Evolutionary conservation across 2,888 invertebrate species (phyloP), one percentile per base, ranked within the genome.

Genomic region (Agriotes lineatus): DNA sequence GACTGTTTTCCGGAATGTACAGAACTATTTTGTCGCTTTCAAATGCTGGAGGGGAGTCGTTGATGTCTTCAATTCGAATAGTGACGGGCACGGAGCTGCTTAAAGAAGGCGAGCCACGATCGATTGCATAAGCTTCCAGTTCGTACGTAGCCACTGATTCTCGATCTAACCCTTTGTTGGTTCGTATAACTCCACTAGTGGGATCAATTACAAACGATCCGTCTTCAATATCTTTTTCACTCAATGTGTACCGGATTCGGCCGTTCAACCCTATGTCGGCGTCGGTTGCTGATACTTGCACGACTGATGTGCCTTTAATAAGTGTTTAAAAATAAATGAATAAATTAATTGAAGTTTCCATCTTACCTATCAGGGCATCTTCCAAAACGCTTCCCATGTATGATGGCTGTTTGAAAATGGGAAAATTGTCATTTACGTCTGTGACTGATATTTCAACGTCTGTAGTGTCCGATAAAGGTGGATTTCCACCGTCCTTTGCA

Each of bases 401-500:
- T 2, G 93, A 87, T 0, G 92, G 89, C 70, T 93, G 92, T 75
- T 92, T 92, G 83, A 98, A 98, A 0, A 89, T 87, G 0, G 98
- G 98, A 3, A 93, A 90, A 81, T 97, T 97, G 81, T 99, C 99
- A 81, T 99, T 99, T 0, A 97, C 96, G 82, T 99, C 99, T 0
- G 94, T 93, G 0, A 99, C 92, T 0, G 95, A 93, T 75, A 99
- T 96, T 82, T 98, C 97, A 0, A 99, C 93, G 78, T 97, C 96
- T 0, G 98, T 97, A 0, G 96, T 96, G 80, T 98, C 97, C 0
- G 95, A 94, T 12, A 96, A 85, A 0, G 96, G 91, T 0, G 97
- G 97, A 37, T 90, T 90, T 0, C 99, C 99, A 1, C 96, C 96
- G 82, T 99, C 99, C 71, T 91, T 90, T 0, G 97, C 99, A 0